Conservation (phyloP, 2,113 vertebrate genomes). For the Chionodraco myersi region DNA sequence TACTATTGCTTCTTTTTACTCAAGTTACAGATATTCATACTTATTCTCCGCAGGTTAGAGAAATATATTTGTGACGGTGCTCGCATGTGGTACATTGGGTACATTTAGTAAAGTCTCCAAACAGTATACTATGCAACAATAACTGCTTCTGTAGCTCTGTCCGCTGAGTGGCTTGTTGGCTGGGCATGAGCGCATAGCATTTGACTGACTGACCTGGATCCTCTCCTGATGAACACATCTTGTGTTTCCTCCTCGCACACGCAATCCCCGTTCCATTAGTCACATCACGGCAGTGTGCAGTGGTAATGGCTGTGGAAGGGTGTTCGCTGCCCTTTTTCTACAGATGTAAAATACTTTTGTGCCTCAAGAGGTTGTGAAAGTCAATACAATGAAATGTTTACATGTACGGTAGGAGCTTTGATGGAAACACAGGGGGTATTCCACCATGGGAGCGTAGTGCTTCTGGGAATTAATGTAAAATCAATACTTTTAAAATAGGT, state of each 20-base stretch:
- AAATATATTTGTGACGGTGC: slow-evolving; percentile 33
- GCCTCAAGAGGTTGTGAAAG: slow-evolving; percentile 44
- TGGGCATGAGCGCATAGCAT: slow-evolving; percentile 11
- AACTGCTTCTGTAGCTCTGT: not conserved
- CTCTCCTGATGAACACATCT: slow-evolving; percentile 34
- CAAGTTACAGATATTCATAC: not conserved
- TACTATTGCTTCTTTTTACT: not conserved
- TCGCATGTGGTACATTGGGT: slow-evolving; percentile 17
- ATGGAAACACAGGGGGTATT: slow-evolving; percentile 30
- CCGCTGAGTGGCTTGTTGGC: not conserved
- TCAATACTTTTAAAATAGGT: slow-evolving; percentile 57
- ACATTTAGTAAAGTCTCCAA: slow-evolving; percentile 10
- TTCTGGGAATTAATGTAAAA: slow-evolving; percentile 56
- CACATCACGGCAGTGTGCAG: slow-evolving; percentile 38
- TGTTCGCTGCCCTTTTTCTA: slow-evolving; percentile 40
- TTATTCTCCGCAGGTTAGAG: not conserved
- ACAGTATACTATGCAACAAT: slow-evolving; percentile 7
- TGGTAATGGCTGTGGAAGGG: slow-evolving; percentile 30
- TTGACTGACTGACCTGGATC: slow-evolving; percentile 58
- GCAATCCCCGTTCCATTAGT: slow-evolving; percentile 46
- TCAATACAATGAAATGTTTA: slow-evolving; percentile 41
- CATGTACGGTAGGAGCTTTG: slow-evolving; percentile 30
- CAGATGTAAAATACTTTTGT: slow-evolving; percentile 44
- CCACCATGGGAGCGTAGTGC: slow-evolving; percentile 16
- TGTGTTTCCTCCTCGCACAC: slow-evolving; percentile 3